Base-by-base conservation (phyloP, 2,888 invertebrate genomes). In the Oeneis ivallda region DNA sequence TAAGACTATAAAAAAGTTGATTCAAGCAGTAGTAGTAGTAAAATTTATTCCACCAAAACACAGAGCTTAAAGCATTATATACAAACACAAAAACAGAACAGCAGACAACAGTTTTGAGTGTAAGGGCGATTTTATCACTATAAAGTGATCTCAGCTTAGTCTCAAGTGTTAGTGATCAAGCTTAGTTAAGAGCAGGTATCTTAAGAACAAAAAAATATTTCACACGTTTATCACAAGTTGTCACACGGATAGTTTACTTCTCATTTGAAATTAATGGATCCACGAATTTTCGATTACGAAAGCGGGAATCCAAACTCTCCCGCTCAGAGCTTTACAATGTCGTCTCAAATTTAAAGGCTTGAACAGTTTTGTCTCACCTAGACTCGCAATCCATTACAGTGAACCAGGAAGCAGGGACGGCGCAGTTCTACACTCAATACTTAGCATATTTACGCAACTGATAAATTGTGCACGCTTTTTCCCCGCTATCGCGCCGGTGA, bases 321-420 rank as follows among this genome's bases (percentile, higher is more conserved):
- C 79, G 78, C 79, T 75, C 13, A 70, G 70, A 61, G 34, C 52
- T 58, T 63, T 53, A 64, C 68, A 58, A 57, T 67, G 61, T 69
- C 66, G 64, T 65, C 68, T 65, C 60, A 62, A 67, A 70, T 76
- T 75, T 71, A 82, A 83, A 84, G 84, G 84, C 83, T 85, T 81
- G 79, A 85, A 79, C 83, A 83, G 85, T 86, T 88, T 87, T 86
- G 88, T 87, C 86, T 86, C 84, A 79, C 80, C 86, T 87, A 88
- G 88, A 86, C 88, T 85, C 83, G 86, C 89, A 89, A 89, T 90
- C 88, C 87, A 88, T 89, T 90, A 90, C 68, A 65, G 56, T 65
- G 70, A 64, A 62, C 64, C 67, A 69, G 66, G 68, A 71, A 72
- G 65, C 66, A 59, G 64, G 73, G 75, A 78, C 81, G 39, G 39